A percentile compares a stretch with the other conserved stretches of the same genome.
These are phyloP conservation scores for Gorsachius magnificus DNA, from an alignment of 2,797 vertebrate genomes.

Conservation along the genomic window DNA sequence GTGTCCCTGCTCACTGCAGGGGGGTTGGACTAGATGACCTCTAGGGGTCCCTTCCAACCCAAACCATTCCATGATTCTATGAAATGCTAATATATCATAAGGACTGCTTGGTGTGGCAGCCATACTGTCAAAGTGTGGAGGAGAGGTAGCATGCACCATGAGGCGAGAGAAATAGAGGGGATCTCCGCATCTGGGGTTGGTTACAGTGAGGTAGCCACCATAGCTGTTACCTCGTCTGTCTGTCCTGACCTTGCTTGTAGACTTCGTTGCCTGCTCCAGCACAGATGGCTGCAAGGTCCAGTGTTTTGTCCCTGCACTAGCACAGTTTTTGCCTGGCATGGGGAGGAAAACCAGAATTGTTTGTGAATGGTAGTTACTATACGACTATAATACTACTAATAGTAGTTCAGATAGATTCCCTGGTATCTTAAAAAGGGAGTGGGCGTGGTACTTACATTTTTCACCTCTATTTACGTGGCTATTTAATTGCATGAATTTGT, in stretches of 20 bases:
- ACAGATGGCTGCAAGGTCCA: neutral
- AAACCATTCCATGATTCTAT: too few relatives aligned
- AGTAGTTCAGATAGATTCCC: neutral
- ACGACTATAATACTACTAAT: too few relatives aligned
- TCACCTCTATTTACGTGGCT: neutral
- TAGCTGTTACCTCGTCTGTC: neutral
- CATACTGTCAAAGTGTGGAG: neutral
- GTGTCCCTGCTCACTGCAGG: too few relatives aligned
- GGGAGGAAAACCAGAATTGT: neutral
- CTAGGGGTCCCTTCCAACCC: too few relatives aligned
- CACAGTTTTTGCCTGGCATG: neutral
- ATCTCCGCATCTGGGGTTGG: neutral
- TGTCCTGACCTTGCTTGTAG: neutral
- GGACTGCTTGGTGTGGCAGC: neutral
- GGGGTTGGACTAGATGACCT: too few relatives aligned
- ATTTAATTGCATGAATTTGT: neutral
- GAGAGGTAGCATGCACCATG: neutral
- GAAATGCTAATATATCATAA: neutral
- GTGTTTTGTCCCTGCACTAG: neutral
- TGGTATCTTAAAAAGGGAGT: neutral
- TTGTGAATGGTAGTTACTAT: neutral
- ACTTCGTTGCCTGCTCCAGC: neutral
- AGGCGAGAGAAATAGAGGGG: neutral
- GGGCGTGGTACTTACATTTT: neutral
- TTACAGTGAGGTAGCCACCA: neutral